Conservation (phyloP, 2,797 vertebrate species). For the Eospalax fontanierii region DNA sequence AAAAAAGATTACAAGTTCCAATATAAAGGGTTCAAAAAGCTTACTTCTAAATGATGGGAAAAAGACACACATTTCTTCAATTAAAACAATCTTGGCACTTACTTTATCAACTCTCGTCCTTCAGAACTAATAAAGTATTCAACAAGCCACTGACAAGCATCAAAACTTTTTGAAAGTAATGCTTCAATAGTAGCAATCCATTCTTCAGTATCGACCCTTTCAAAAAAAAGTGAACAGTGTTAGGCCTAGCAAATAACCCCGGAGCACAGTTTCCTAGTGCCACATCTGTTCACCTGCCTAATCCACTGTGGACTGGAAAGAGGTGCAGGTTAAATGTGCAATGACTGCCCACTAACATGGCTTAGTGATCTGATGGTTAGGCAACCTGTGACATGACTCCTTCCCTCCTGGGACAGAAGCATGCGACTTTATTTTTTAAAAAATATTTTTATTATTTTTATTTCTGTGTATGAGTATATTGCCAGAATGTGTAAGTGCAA, state of each 20-base stretch:
- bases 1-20: constrained; percentile 61
- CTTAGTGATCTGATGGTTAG: not conserved
- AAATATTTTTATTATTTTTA: too few species aligned
- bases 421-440: not conserved
- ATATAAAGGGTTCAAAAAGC: constrained; percentile 21
- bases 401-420: not conserved
- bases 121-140: constrained; percentile 96
- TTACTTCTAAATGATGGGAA: not conserved
- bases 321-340: not conserved
- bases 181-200: constrained; percentile 99
- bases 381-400: not conserved
- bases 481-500: too few species aligned
- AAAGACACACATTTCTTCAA: constrained; percentile 49
- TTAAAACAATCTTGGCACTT: constrained; percentile 85
- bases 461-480: too few species aligned
- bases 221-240: constrained; percentile 68
- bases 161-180: constrained; percentile 96
- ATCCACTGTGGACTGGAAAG: not conserved
- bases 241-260: not conserved
- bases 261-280: rapidly evolving
- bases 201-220: constrained; percentile 98
- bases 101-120: constrained; percentile 97
- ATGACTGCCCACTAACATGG: not conserved
- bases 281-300: not conserved
- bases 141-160: constrained; percentile 98